phyloP scores from a whole-genome alignment of 1,140 invertebrate genomes.

The Philotrypesis tridentata region DNA sequence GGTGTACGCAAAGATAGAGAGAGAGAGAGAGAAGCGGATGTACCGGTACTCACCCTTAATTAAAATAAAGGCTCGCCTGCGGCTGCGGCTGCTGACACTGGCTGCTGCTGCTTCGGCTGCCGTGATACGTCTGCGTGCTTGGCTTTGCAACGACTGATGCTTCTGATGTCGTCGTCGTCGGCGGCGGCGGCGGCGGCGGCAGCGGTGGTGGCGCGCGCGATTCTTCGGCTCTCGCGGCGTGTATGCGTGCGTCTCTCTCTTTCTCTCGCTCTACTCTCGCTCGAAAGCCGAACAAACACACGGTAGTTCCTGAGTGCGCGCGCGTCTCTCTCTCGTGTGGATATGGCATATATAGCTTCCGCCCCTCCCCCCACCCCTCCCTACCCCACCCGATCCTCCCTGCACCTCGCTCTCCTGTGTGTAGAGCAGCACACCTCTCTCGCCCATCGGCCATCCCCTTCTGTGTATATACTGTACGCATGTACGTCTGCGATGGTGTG shows the following conservation, averaged over 20 bases:
- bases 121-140: conserved; percentile 37
- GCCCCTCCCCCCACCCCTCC: neutral
- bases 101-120: conserved; percentile 15
- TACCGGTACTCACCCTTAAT: neutral
- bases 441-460: too few species aligned
- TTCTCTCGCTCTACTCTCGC: neutral
- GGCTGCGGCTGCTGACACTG: conserved; percentile 5
- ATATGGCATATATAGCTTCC: neutral
- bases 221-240: neutral
- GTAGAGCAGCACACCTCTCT: neutral
- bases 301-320: neutral
- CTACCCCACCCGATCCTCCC: neutral
- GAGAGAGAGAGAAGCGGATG: neutral
- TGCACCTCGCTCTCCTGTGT: neutral
- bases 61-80: conserved; percentile 10
- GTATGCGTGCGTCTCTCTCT: neutral
- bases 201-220: conserved; percentile 9
- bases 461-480: too few species aligned
- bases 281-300: neutral
- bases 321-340: neutral
- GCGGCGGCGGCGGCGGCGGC: conserved; percentile 5
- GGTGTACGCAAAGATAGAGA: neutral
- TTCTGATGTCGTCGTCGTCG: conserved; percentile 15
- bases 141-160: conserved; percentile 38
- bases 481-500: too few species aligned